Conservation (phyloP, 2,113 vertebrate genomes). For the Microcebus griseorufus region DNA sequence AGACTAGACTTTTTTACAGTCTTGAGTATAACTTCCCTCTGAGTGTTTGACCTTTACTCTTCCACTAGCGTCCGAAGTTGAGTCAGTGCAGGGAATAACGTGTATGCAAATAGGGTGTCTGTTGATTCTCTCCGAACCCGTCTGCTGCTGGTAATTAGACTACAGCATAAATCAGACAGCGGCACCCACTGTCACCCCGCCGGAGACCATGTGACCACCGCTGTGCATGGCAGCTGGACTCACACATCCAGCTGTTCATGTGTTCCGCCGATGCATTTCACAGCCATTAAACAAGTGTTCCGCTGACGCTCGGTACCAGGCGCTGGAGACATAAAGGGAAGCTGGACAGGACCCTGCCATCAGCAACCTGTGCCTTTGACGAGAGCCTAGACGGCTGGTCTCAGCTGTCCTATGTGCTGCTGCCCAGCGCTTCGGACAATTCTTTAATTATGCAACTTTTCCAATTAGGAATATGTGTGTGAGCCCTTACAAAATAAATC, state of each 20-base stretch:
- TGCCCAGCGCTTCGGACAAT: fast-evolving
- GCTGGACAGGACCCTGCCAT: not conserved
- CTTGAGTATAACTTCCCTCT: fast-evolving
- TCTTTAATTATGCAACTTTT: not conserved
- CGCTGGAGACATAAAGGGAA: not conserved
- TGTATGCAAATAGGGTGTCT: not conserved
- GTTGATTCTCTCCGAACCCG: not conserved
- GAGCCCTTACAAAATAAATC: too few species aligned
- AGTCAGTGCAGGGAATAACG: fast-evolving
- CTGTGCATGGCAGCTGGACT: too few species aligned
- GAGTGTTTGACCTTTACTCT: not conserved
- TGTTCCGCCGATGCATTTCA: fast-evolving
- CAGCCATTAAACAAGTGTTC: too few species aligned
- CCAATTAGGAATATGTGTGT: fast-evolving
- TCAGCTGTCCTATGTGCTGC: fast-evolving
- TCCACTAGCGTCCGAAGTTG: not conserved
- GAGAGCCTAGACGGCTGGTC: fast-evolving
- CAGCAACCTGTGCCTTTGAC: not conserved
- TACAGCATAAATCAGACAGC: fast-evolving
- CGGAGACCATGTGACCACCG: fast-evolving
- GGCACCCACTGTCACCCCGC: fast-evolving
- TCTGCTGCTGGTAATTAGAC: too few species aligned
- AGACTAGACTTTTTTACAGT: not conserved
- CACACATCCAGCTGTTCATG: fast-evolving
- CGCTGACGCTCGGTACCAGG: fast-evolving